phyloP scores from a whole-genome alignment of 2,888 invertebrate genomes.

The Philereme vetulata region DNA sequence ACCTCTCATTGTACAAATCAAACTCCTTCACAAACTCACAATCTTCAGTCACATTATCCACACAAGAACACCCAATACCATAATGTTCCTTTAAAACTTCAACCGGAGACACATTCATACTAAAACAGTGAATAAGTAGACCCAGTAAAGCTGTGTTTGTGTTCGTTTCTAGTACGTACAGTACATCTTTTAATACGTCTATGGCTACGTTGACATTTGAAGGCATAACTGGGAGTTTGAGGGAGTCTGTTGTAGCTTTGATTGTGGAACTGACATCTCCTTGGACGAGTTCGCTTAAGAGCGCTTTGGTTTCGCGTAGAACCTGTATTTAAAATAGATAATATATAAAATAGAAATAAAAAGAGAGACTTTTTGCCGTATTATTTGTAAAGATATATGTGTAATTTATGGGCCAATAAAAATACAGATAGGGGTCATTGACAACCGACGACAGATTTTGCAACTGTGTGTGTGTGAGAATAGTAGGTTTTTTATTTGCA shows the following conservation, averaged over 20 bases:
- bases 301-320: constrained; percentile 75
- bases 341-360: neutral
- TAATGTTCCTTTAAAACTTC: constrained; percentile 63
- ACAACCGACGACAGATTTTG: too few species aligned
- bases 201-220: constrained; percentile 81
- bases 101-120: constrained; percentile 57
- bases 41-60: constrained; percentile 62
- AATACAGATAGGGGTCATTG: too few species aligned
- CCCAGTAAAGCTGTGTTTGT: constrained; percentile 86
- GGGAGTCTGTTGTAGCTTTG: constrained; percentile 59
- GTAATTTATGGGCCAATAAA: too few species aligned
- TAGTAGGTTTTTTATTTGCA: too few species aligned
- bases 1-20: constrained; percentile 87
- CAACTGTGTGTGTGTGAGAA: too few species aligned
- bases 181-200: constrained; percentile 84
- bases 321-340: constrained; percentile 65
- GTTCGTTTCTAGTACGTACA: constrained; percentile 86
- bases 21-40: constrained; percentile 84
- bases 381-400: too few species aligned
- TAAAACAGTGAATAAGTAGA: constrained; percentile 76
- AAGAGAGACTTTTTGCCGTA: too few species aligned
- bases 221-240: constrained; percentile 72
- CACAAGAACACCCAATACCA: constrained; percentile 52
- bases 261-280: constrained; percentile 74
- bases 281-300: constrained; percentile 70